Evolutionary conservation across 2,888 invertebrate genomes (phyloP).

Genomic region (Nomada ruficornis): DNA sequence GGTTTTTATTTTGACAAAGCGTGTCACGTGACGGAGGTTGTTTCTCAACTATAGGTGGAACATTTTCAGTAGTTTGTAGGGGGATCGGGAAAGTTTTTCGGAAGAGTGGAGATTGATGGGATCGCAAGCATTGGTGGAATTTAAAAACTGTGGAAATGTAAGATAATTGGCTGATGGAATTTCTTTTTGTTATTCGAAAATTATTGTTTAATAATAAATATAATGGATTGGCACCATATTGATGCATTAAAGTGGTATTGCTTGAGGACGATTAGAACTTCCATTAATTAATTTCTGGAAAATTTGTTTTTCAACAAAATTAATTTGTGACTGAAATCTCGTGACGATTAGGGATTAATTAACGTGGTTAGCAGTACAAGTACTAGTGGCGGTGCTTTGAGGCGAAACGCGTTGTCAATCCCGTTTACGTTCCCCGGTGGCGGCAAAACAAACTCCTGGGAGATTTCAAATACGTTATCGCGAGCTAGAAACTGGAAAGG

Average conservation of each 20-base stretch:
- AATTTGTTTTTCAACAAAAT: too few relatives aligned
- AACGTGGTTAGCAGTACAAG: constrained; percentile 26
- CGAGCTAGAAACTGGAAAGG: constrained; percentile 52
- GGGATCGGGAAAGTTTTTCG: neutral
- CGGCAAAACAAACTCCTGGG: constrained; percentile 41
- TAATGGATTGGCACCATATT: too few relatives aligned
- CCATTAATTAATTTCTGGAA: neutral
- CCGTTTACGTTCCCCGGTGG: neutral
- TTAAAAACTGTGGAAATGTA: too few relatives aligned
- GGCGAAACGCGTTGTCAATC: constrained; percentile 26
- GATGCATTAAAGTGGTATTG: too few relatives aligned
- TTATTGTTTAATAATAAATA: too few relatives aligned
- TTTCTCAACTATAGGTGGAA: constrained; percentile 16
- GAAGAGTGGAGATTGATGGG: too few relatives aligned
- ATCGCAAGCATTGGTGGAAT: too few relatives aligned
- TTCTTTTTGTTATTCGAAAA: too few relatives aligned
- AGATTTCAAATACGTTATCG: constrained; percentile 62
- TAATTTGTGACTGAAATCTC: neutral
- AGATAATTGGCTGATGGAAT: too few relatives aligned
- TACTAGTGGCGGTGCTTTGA: constrained; percentile 29
- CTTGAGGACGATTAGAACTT: neutral
- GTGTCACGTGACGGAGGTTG: constrained; percentile 3
- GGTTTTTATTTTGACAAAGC: constrained; percentile 19
- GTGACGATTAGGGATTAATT: constrained; percentile 35
- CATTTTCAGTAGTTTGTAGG: constrained; percentile 2